A percentile compares a stretch with the other conserved stretches of the same genome.
Evolutionary conservation across 2,888 invertebrate genomes (phyloP).

Genomic region (Neocrepidodera transversa): DNA sequence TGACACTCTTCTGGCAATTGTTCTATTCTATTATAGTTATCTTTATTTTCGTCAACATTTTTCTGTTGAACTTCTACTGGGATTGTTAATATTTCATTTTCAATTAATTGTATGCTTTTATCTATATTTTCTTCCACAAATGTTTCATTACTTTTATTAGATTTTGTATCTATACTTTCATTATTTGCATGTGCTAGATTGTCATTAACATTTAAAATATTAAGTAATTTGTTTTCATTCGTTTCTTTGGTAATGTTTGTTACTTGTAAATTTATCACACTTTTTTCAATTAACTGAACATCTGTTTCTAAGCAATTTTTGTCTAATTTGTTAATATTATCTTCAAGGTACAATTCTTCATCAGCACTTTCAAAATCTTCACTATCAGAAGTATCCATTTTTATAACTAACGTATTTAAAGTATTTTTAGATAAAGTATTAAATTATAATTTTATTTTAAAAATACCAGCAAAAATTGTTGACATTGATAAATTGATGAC

Average conservation of each 20-base stretch:
- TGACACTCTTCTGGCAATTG: not conserved
- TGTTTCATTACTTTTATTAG: not conserved
- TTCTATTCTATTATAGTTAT: not conserved
- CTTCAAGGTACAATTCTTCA: slow-evolving; percentile 67
- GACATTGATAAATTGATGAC: no score
- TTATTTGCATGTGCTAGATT: no score
- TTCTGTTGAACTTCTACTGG: not conserved
- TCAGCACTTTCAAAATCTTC: slow-evolving; percentile 82
- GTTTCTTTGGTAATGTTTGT: not conserved
- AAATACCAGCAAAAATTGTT: no score
- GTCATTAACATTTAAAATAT: not conserved
- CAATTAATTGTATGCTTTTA: not conserved
- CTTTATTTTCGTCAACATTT: not conserved
- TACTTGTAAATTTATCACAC: slow-evolving; percentile 1
- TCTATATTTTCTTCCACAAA: not conserved
- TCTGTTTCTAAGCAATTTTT: not conserved
- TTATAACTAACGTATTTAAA: not conserved
- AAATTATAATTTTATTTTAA: no score
- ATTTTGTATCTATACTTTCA: no score
- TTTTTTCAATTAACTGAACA: not conserved
- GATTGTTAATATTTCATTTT: no score
- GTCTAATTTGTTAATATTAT: slow-evolving; percentile 29
- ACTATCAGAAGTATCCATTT: slow-evolving; percentile 76
- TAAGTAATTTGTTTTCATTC: not conserved
- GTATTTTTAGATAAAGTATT: no score